phyloP scores from a whole-genome alignment of 2,888 invertebrate species.

The Melieria crassipennis region DNA sequence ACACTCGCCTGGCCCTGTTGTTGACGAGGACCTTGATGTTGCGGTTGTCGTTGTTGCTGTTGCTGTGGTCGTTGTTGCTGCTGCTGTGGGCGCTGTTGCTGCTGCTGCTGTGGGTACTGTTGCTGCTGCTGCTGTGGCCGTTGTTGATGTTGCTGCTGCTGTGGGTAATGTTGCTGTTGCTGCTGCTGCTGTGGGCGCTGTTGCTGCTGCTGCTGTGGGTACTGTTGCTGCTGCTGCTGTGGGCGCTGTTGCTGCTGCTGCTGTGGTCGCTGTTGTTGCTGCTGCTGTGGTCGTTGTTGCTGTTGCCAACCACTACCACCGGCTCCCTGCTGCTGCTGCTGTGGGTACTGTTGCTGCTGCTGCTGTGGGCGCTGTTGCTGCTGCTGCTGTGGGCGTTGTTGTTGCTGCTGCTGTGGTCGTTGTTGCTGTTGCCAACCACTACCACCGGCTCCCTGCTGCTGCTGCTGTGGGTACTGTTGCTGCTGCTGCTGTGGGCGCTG shows the following conservation, averaged over 20 bases:
- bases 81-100: background rate
- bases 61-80: conserved; percentile 26
- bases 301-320: no score
- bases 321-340: conserved; percentile 23
- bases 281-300: conserved; percentile 21
- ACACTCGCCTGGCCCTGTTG: conserved; percentile 17
- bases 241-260: conserved; percentile 1
- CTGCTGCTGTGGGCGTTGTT: conserved; percentile 16
- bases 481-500: conserved; percentile 23
- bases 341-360: conserved; percentile 14
- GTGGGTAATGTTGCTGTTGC: background rate
- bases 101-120: conserved; percentile 17
- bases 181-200: background rate
- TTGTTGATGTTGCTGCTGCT: conserved; percentile 23
- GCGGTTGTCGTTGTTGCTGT: background rate
- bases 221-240: background rate
- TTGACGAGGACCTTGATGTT: background rate
- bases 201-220: conserved; percentile 9
- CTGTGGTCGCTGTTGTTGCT: conserved; percentile 23
- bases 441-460: conserved; percentile 7
- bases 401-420: conserved; percentile 24
- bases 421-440: conserved; percentile 13
- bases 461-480: conserved; percentile 9
- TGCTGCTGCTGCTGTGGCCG: conserved; percentile 14
- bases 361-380: conserved; percentile 22